Percentiles rank a stretch among this genome's conserved stretches.
These are phyloP conservation scores for Cerceris ruficornis DNA, from an alignment of 2,888 invertebrate species.

Conservation along the genomic window DNA sequence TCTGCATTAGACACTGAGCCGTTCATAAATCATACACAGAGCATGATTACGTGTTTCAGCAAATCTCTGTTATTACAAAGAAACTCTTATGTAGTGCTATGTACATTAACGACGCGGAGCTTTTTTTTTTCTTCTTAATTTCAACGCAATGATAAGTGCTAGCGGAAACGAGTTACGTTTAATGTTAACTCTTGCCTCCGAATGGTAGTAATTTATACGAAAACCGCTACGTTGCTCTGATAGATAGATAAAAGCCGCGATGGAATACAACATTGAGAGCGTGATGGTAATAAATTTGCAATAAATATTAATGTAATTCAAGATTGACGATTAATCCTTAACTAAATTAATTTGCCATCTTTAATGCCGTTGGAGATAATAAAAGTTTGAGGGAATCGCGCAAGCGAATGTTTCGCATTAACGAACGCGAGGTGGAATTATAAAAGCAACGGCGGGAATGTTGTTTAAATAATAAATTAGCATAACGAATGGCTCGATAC, in stretches of 20 bases:
- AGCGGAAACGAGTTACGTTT: neutral
- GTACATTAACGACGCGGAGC: neutral
- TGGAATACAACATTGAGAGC: neutral
- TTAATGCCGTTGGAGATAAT: neutral
- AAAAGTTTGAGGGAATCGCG: neutral
- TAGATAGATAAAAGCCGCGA: neutral
- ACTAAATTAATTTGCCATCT: neutral
- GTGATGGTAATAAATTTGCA: neutral
- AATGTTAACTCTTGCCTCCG: slow-evolving; percentile 1
- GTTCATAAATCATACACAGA: slow-evolving; percentile 17
- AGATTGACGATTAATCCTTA: neutral
- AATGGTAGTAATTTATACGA: neutral
- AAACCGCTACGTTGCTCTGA: neutral
- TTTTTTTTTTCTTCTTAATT: slow-evolving; percentile 2
- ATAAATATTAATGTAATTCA: neutral
- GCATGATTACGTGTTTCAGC: slow-evolving; percentile 29
- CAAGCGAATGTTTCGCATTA: too few relatives aligned
- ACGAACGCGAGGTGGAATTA: too few relatives aligned
- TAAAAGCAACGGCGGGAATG: too few relatives aligned
- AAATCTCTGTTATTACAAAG: slow-evolving; percentile 8
- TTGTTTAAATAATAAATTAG: neutral
- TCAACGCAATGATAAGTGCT: neutral
- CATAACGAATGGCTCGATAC: too few relatives aligned
- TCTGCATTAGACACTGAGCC: slow-evolving; percentile 21
- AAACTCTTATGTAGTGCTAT: neutral